Conservation (phyloP, 2,113 vertebrate species). For the rat (Rattus norvegicus) region DNA sequence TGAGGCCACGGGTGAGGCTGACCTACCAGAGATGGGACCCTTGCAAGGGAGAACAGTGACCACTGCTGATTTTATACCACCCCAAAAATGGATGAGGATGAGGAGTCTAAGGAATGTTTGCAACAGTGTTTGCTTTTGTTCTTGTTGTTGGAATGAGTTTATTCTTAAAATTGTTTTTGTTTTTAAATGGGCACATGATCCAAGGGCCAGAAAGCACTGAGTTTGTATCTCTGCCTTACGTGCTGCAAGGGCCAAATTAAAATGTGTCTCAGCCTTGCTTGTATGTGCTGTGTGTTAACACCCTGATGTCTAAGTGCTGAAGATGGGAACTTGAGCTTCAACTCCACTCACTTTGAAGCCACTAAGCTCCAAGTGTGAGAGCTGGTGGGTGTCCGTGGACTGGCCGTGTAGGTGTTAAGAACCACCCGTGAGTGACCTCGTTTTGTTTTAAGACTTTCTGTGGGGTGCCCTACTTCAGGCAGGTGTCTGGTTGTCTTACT, state of each 20-base stretch:
- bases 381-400: neutral
- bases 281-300: neutral
- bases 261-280: neutral
- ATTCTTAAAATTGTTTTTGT: neutral
- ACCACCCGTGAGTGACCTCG: no score
- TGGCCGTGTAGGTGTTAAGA: neutral
- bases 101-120: neutral
- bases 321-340: neutral
- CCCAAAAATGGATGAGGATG: neutral
- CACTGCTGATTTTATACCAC: neutral
- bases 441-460: neutral
- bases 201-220: constrained; percentile 2
- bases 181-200: constrained; percentile 14
- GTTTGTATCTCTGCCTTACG: neutral
- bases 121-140: neutral
- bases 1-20: neutral
- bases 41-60: no score
- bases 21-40: neutral
- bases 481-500: neutral
- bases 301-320: neutral
- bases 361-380: neutral
- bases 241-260: neutral
- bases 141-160: neutral
- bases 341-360: neutral
- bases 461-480: neutral